phyloP scores from a whole-genome alignment of 2,797 vertebrate species.

The Scolopax bukidnonensis region DNA sequence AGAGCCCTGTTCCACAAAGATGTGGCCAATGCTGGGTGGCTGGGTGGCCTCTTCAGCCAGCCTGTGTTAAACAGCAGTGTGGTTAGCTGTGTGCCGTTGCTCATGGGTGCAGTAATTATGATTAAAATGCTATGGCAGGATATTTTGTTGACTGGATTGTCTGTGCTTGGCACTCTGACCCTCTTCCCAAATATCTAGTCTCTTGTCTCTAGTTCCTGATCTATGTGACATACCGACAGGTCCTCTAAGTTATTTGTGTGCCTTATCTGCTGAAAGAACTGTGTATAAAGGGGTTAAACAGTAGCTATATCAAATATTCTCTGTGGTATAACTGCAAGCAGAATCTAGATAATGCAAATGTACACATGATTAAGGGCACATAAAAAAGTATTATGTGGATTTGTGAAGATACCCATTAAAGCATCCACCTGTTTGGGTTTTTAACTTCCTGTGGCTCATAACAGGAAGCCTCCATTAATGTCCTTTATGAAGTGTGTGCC shows the following conservation, averaged over 20 bases:
- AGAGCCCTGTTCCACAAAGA: background rate
- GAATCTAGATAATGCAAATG: background rate
- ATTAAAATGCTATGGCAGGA: background rate
- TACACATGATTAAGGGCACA: background rate
- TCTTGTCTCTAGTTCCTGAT: background rate
- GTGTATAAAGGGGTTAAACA: background rate
- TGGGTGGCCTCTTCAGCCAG: accelerated
- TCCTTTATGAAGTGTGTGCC: background rate
- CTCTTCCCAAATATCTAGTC: background rate
- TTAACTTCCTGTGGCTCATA: background rate
- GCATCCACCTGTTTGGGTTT: background rate
- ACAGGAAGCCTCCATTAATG: background rate
- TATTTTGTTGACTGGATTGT: background rate
- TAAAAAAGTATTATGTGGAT: background rate
- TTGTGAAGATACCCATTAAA: background rate
- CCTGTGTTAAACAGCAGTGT: background rate
- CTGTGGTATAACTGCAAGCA: background rate
- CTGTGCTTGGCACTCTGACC: background rate
- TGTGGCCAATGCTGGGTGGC: accelerated
- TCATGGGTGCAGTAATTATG: background rate
- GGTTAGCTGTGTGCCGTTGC: background rate
- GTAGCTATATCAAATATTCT: background rate
- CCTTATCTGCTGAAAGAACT: background rate
- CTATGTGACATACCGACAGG: background rate
- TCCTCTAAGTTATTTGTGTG: background rate